Base-by-base conservation (phyloP, 1,140 invertebrate genomes). In the Brachionus asplanchnoidis region DNA sequence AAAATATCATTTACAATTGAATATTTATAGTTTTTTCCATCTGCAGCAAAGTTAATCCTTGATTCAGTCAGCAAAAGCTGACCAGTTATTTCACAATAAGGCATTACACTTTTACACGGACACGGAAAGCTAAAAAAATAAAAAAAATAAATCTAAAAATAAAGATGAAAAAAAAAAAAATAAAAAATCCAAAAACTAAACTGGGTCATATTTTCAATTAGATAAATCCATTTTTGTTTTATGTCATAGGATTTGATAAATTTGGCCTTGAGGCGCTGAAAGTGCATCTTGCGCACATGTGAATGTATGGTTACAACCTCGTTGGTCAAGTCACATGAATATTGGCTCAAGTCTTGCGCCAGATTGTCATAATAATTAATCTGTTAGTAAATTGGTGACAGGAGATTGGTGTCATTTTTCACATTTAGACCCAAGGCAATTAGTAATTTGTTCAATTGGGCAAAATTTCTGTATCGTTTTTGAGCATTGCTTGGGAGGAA, bases 51-150 rank as follows among this genome's bases (percentile, higher is more conserved):
- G 84, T 89, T 89, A 9, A 90, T 82, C 28, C 60, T 28, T 32
- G 66, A 53, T 86, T 93, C 92, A 44, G 93, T 93, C 40, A 95
- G 92, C 5, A 95, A 91, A 79, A 95, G 91, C 90, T 95, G 94
- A 14, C 94, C 95, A 44, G 90, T 88, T 85, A 93, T 91, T 89
- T 95, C 94, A 84, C 91, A 90, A 75, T 92, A 92, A 4, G 94
- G 94, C 4, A 93, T 93, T 42, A 95, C 93, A 82, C 93, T 91
- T 28, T 90, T 91, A 46, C 93, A 94, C 26, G 86, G 87, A 80
- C 88, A 88, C 7, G 89, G 90, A 85, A 88, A 87, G 84, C 88
- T 89, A 50, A 84, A 36, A 36, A 7, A 36, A 36, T 3, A 36
- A 36, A 36, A 7, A n/a, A 79, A 87, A 84, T 85, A 65, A 84